Percentiles rank a stretch among this genome's conserved stretches.
Evolutionary conservation across 2,113 vertebrate species (phyloP).

Genomic region (Sphaerodactylus townsendi): DNA sequence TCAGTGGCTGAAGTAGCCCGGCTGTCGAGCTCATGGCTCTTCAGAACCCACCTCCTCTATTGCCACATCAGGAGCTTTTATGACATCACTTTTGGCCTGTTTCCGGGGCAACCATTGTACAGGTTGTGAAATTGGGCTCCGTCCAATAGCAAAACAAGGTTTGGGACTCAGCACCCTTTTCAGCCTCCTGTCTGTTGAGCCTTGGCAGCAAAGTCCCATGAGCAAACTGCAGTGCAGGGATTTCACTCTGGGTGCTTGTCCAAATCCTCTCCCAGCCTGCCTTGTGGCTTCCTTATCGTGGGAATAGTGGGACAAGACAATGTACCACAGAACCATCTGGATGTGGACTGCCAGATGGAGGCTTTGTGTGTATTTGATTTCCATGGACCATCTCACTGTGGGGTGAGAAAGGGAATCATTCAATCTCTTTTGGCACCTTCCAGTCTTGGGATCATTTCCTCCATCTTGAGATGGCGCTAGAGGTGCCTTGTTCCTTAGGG

Average conservation of each 20-base stretch:
- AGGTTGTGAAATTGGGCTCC: not conserved
- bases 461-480: not conserved
- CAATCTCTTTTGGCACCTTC: not conserved
- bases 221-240: not conserved
- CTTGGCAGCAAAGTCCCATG: not conserved
- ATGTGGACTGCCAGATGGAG: not conserved
- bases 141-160: not conserved
- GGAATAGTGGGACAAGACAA: not conserved
- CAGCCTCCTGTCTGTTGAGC: not conserved
- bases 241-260: not conserved
- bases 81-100: conserved; percentile 16
- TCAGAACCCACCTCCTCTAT: not conserved
- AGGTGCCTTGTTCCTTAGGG: not conserved
- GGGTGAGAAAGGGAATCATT: too few relatives aligned
- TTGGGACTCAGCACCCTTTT: not conserved
- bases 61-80: not conserved
- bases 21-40: too few relatives aligned
- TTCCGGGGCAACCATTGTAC: not conserved
- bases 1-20: not conserved
- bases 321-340: not conserved
- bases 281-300: not conserved
- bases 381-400: not conserved
- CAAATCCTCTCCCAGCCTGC: not conserved
- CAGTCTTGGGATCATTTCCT: not conserved
- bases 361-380: not conserved